A percentile compares a stretch with the other conserved stretches of the same genome.
phyloP scores from a whole-genome alignment of 2,113 vertebrate species.

The Tragelaphus imberbis region DNA sequence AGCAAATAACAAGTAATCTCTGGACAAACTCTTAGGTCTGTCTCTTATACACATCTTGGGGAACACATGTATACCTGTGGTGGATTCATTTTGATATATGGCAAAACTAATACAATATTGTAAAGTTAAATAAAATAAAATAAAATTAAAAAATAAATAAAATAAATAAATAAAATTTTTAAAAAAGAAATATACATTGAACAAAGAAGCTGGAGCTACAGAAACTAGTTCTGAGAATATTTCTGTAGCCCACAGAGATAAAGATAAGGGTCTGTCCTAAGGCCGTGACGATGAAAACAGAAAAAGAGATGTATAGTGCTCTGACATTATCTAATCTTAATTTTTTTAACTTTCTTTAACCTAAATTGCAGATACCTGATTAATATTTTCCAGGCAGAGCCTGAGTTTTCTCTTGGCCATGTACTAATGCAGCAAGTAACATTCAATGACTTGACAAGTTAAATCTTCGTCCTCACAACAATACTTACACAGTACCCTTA shows the following conservation, averaged over 20 bases:
- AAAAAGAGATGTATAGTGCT: neutral
- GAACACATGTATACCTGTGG: no score
- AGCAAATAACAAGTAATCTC: no score
- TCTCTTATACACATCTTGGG: no score
- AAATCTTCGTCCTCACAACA: neutral
- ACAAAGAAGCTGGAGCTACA: neutral
- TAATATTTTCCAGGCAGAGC: neutral
- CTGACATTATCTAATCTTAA: neutral
- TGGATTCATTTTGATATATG: no score
- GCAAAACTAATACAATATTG: no score
- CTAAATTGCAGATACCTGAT: neutral
- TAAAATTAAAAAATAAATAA: no score
- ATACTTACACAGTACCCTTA: neutral
- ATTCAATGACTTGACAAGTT: neutral
- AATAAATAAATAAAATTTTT: no score
- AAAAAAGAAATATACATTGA: neutral
- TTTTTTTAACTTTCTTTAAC: neutral
- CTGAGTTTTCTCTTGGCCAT: neutral
- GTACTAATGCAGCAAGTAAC: neutral
- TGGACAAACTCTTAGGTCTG: no score
- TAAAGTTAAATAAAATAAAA: no score
- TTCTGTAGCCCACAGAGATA: neutral
- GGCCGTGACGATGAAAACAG: neutral
- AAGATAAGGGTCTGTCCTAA: neutral
- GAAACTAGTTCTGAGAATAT: neutral